Percentiles rank a stretch among this genome's conserved stretches.
Evolutionary conservation across 2,113 vertebrate genomes (phyloP).

Genomic region (Podarcis cretensis): DNA sequence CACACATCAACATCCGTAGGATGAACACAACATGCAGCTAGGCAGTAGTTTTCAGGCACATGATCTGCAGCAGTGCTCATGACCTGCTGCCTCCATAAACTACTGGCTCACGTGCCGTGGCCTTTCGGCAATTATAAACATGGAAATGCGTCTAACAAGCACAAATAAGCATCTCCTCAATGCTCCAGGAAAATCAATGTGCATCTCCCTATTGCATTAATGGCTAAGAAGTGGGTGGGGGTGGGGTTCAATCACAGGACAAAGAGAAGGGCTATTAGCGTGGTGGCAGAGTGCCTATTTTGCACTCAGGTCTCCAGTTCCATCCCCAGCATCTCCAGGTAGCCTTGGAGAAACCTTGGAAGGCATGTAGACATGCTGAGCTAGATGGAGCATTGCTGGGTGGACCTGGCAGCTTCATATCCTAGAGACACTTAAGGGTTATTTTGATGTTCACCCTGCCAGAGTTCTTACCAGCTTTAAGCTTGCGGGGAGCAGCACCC

Average conservation of each 20-base stretch:
- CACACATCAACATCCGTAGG: not conserved
- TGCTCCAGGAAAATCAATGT: not conserved
- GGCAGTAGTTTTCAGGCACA: not conserved
- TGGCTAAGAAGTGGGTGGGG: not conserved
- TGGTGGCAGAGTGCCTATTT: no score
- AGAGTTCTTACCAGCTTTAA: not conserved
- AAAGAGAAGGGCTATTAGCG: no score
- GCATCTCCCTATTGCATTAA: not conserved
- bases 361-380: no score
- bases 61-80: not conserved
- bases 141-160: not conserved
- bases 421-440: not conserved
- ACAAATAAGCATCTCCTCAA: not conserved
- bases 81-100: not conserved
- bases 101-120: no score
- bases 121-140: not conserved
- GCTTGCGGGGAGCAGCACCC: not conserved
- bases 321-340: no score
- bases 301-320: no score
- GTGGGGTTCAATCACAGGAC: no score
- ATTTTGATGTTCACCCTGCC: not conserved
- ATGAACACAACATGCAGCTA: not conserved
- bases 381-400: no score
- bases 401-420: no score
- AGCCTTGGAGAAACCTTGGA: no score